Evolutionary conservation across 2,888 invertebrate genomes (phyloP).

Genomic region (Diplolepis rosae): DNA sequence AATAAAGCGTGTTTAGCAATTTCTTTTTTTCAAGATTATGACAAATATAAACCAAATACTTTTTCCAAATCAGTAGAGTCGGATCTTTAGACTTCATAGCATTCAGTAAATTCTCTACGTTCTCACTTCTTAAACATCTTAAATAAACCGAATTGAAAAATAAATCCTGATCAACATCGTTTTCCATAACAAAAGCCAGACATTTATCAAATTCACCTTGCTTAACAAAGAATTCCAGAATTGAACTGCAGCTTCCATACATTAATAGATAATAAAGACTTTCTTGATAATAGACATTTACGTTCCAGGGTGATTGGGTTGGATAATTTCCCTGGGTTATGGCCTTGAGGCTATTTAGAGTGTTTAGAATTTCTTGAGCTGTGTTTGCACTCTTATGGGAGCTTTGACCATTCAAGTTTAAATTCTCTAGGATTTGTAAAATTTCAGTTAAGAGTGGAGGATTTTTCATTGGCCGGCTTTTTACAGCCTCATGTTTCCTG

Average conservation of each 20-base stretch:
- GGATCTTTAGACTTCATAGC: constrained; percentile 81
- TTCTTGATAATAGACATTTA: constrained; percentile 77
- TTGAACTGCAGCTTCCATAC: constrained; percentile 85
- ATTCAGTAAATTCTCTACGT: constrained; percentile 78
- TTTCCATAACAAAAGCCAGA: constrained; percentile 81
- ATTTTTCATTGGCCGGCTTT: constrained; percentile 77
- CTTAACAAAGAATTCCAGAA: constrained; percentile 85
- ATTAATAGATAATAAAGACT: constrained; percentile 87
- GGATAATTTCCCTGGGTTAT: constrained; percentile 70
- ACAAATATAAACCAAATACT: constrained; percentile 82
- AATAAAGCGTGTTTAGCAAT: constrained; percentile 83
- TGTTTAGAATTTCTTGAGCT: constrained; percentile 74
- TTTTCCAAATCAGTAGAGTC: constrained; percentile 82
- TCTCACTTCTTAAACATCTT: constrained; percentile 80
- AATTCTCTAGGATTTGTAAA: constrained; percentile 79
- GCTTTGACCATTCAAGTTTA: constrained; percentile 55
- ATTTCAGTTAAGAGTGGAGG: constrained; percentile 83
- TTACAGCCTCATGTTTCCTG: constrained; percentile 67
- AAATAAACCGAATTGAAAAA: constrained; percentile 85
- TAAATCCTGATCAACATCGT: constrained; percentile 80
- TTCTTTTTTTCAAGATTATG: constrained; percentile 82
- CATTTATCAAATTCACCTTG: constrained; percentile 83
- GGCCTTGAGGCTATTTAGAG: constrained; percentile 73
- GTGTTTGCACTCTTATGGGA: constrained; percentile 73
- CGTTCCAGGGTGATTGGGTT: constrained; percentile 40